Base-by-base conservation (phyloP, 2,113 vertebrate species). In the Scomber japonicus region DNA sequence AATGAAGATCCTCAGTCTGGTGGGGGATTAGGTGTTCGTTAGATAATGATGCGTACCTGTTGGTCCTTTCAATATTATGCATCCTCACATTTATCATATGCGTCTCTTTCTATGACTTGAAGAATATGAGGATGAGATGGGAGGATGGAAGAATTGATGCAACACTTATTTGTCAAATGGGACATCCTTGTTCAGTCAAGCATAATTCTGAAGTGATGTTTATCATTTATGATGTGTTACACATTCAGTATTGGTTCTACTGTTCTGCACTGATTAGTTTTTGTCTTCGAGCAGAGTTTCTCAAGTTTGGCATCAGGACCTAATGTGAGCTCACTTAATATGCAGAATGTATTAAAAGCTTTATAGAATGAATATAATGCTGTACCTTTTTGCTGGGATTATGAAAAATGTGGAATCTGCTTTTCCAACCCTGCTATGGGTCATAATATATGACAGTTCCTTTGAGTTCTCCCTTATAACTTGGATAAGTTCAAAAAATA, bases 11-110 rank as follows among this genome's bases (percentile, higher is more conserved):
- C 16, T 9, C 44, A 3, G 21, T 73, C 60, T 80, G 56, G 27
- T 57, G 51, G 19, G 35, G 53, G 62, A 87, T 89, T 81, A 53
- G 19, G 44, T 71, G 64, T 78, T 69, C 59, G 51, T 66, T 59
- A 60, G 62, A 11, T 44, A 16, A 31, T 62, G 50, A 72, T 4
- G 24, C 19, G 49, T 16, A 71, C 50, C 51, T 76, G 44, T 40
- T 27, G 3, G 51, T 13, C 19, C 12, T 50, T 44, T 75, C n/a
- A 24, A n/a, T 62, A 60, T 27, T 57, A n/a, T 64, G 50, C 48
- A 11, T 48, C 61, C 49, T 59, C 45, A 55, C 10, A 24, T 57
- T 24, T 9, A 10, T 44, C 57, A 27, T n/a, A 35, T 9, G 4
- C 54, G 27, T 57, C n/a, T 53, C 7, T 67, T 51, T 55, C 24